These are phyloP conservation scores for Phrynocephalus versicolor DNA, from an alignment of 2,113 vertebrate genomes.

Conservation along the genomic window DNA sequence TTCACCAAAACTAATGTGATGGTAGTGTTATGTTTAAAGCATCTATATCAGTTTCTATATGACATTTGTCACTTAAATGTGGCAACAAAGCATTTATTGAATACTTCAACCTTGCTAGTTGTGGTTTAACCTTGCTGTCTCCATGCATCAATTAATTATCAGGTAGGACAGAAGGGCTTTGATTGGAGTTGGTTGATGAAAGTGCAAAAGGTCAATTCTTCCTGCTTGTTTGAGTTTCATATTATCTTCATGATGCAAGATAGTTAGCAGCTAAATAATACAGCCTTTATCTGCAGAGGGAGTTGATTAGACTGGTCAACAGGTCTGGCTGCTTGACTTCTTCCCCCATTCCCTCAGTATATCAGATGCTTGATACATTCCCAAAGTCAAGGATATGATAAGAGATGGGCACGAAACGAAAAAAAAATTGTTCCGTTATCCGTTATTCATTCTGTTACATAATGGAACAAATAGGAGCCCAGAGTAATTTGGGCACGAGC, in stretches of 20 bases:
- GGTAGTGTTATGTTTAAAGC: not conserved
- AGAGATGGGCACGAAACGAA: no score
- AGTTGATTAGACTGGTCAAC: not conserved
- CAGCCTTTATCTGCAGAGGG: conserved; percentile 2
- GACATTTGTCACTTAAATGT: not conserved
- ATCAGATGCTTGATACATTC: not conserved
- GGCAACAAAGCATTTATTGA: not conserved
- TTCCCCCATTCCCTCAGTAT: not conserved
- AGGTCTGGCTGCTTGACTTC: not conserved
- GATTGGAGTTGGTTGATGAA: not conserved
- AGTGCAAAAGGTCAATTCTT: not conserved
- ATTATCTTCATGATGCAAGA: not conserved
- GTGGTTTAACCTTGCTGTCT: no score
- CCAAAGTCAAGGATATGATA: not conserved
- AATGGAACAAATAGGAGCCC: no score
- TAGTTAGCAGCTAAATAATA: not conserved
- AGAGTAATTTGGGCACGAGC: no score
- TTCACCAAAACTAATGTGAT: not conserved
- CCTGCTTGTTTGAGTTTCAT: not conserved
- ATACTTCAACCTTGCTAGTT: not conserved
- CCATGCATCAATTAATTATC: not conserved
- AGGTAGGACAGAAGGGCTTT: not conserved
- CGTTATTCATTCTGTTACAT: no score
- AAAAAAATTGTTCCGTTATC: no score
- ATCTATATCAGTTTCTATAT: no score